phyloP scores from a whole-genome alignment of 1,140 invertebrate species.

The Meloidogyne floridensis region DNA sequence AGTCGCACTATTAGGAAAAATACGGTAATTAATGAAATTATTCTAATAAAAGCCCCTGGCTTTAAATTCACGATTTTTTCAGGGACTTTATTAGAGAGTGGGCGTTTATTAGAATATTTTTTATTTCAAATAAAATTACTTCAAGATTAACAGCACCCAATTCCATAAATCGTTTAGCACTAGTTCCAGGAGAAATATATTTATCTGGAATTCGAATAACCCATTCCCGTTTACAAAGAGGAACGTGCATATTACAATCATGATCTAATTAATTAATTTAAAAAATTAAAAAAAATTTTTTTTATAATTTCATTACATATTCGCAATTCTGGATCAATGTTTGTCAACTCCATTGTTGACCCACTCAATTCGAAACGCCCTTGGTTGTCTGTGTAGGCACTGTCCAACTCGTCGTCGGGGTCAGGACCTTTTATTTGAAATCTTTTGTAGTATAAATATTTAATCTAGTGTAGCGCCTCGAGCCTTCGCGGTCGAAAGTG shows the following conservation, averaged over 20 bases:
- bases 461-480: too few species aligned
- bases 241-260: constrained; percentile 58
- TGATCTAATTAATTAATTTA: constrained; percentile 47
- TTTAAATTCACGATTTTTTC: background rate
- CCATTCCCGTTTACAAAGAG: constrained; percentile 65
- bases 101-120: background rate
- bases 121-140: constrained; percentile 23
- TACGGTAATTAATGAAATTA: too few species aligned
- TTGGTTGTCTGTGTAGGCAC: constrained; percentile 48
- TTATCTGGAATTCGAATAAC: constrained; percentile 63
- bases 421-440: constrained; percentile 50
- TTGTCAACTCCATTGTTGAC: constrained; percentile 60
- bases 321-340: constrained; percentile 57
- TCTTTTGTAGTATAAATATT: too few species aligned
- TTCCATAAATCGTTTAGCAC: constrained; percentile 38
- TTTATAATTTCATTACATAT: background rate
- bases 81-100: background rate
- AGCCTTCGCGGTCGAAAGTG: too few species aligned
- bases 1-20: too few species aligned
- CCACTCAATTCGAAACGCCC: constrained; percentile 51
- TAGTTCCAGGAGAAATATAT: constrained; percentile 56
- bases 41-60: background rate
- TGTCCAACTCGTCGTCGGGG: constrained; percentile 62
- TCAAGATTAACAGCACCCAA: constrained; percentile 48
- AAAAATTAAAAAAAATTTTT: constrained; percentile 13